Evolutionary conservation across 2,888 invertebrate species (phyloP), one percentile per base, ranked within the genome.

Genomic region (Pycnomerus fuliginosus): DNA sequence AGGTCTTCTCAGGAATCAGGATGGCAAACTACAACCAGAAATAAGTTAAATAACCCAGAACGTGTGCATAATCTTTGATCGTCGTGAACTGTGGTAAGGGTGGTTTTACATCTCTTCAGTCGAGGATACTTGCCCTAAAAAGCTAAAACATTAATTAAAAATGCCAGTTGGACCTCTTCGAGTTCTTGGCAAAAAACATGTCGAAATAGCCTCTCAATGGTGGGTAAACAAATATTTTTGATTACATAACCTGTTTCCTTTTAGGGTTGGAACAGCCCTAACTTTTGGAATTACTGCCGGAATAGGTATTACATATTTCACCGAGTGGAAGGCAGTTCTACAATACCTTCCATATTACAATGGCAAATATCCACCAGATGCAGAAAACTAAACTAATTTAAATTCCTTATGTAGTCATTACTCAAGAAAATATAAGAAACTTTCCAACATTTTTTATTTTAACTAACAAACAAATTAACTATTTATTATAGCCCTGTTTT

Each of bases 241-340:
- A 13, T 22, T 14, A 11, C 17, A 16, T 37, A 29, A 17, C 27
- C 28, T 37, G 46, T 41, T 20, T 23, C 39, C 10, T 55, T 52
- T 14, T 38, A 71, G 84, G 78, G 45, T 80, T 22, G 76, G 83
- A 11, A 82, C 86, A 3, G 78, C 77, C 11, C 62, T 71, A 1
- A 75, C 76, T 0, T 91, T 82, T 65, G 89, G 90, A 28, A 78
- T 79, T 20, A 76, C 82, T 0, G 83, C 77, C n/a, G 76, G 80
- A 43, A 62, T 79, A 14, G 75, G 73, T 1, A 53, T 86, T 5
- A 70, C 84, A 2, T 91, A 87, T 70, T 77, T 84, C 55, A 88
- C 88, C 0, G 90, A 91, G 65, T 91, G 90, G 90, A 85, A 81
- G 70, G 65, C 79, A 33, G 73, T 90, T 50, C 76, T 84, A 32